Conservation (phyloP, 2,113 vertebrate species). For the Gymnogyps californianus region DNA sequence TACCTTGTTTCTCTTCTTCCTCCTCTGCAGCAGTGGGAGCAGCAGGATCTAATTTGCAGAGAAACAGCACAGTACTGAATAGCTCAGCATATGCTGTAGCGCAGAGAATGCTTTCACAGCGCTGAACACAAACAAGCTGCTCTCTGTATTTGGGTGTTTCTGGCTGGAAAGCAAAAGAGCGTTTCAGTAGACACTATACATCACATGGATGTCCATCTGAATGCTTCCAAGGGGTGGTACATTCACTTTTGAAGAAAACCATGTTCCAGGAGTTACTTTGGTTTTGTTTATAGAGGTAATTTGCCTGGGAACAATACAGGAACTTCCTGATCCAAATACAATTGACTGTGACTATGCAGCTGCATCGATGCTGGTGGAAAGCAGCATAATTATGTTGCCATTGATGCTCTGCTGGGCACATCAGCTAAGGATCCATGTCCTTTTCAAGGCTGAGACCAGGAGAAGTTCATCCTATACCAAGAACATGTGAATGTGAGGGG, state of each 20-base stretch:
- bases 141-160: not conserved
- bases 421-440: not conserved
- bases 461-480: not conserved
- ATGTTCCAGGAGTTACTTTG: not conserved
- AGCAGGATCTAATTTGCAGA: not conserved
- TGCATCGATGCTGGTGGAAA: not conserved
- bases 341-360: not conserved
- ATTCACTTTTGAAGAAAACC: not conserved
- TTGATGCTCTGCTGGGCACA: not conserved
- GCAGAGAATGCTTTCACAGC: not conserved
- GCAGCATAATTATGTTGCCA: not conserved
- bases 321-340: not conserved
- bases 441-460: not conserved
- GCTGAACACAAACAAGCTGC: not conserved
- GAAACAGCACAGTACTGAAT: not conserved
- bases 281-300: not conserved
- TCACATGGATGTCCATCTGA: not conserved
- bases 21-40: not conserved
- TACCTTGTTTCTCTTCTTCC: not conserved
- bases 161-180: not conserved
- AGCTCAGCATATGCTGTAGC: not conserved
- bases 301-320: not conserved
- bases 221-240: not conserved
- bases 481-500: not conserved
- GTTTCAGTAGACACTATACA: not conserved